A percentile compares a stretch with the other conserved stretches of the same genome.
Conservation (phyloP, 2,113 vertebrate genomes). For the Ranitomeya imitator region DNA sequence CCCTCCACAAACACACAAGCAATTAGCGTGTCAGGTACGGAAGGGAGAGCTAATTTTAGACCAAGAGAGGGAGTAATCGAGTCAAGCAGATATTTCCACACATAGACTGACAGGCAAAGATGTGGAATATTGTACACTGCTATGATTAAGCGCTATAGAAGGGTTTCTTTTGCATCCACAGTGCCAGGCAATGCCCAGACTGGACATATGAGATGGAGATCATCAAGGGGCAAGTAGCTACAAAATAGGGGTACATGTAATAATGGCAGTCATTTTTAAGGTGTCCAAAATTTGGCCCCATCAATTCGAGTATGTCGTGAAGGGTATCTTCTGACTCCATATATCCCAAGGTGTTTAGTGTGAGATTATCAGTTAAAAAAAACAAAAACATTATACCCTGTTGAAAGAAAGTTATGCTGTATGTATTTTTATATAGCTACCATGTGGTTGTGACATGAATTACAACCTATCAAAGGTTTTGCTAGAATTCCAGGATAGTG, state of each 20-base stretch:
- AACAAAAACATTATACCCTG: too few species aligned
- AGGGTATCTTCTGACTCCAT: not conserved
- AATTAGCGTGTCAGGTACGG: slow-evolving; percentile 33
- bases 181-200: not conserved
- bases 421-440: too few species aligned
- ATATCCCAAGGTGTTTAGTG: too few species aligned
- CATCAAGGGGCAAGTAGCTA: not conserved
- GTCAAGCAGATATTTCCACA: slow-evolving; percentile 24
- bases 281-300: not conserved
- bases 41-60: slow-evolving; percentile 38
- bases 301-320: not conserved
- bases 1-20: slow-evolving; percentile 31
- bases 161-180: not conserved
- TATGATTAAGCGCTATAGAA: not conserved
- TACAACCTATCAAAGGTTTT: too few species aligned
- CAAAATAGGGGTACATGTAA: not conserved
- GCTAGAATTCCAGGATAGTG: too few species aligned
- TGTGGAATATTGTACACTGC: not conserved
- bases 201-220: not conserved
- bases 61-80: slow-evolving; percentile 42
- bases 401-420: too few species aligned
- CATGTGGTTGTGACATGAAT: too few species aligned
- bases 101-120: not conserved
- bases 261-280: not conserved
- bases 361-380: too few species aligned